These are phyloP conservation scores for Agriopis leucophaearia DNA, from an alignment of 2,888 invertebrate species.

Conservation along the genomic window DNA sequence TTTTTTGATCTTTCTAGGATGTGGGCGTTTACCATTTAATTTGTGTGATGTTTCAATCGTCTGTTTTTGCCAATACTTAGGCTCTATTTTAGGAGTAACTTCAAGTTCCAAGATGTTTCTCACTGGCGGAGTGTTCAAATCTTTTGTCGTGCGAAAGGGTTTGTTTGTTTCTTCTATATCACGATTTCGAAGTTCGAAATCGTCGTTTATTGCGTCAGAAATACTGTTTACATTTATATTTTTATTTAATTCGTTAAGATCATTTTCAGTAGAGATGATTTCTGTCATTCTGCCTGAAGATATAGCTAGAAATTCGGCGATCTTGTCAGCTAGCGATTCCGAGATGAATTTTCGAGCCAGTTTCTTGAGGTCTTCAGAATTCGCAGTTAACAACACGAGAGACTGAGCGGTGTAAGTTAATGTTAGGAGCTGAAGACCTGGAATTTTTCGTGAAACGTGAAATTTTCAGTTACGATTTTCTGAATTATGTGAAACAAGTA, in stretches of 20 bases:
- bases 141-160: neutral
- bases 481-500: no score
- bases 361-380: conserved; percentile 66
- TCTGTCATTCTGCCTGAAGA: neutral
- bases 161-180: neutral
- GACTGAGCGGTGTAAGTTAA: conserved; percentile 50
- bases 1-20: neutral
- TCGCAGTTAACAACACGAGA: conserved; percentile 66
- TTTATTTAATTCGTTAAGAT: neutral
- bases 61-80: neutral
- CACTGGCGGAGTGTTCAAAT: neutral
- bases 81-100: neutral
- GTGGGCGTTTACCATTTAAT: neutral
- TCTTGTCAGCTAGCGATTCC: conserved; percentile 58
- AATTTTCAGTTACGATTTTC: neutral
- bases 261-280: neutral
- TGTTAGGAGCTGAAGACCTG: conserved; percentile 59
- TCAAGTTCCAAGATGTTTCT: neutral
- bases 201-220: neutral
- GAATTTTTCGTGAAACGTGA: conserved; percentile 31
- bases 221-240: neutral
- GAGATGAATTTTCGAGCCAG: conserved; percentile 67
- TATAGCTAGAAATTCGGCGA: conserved; percentile 54
- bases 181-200: neutral
- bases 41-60: neutral